Evolutionary conservation across 2,113 vertebrate species (phyloP), one percentile per base, ranked within the genome.

Genomic region (Mungos mungo): DNA sequence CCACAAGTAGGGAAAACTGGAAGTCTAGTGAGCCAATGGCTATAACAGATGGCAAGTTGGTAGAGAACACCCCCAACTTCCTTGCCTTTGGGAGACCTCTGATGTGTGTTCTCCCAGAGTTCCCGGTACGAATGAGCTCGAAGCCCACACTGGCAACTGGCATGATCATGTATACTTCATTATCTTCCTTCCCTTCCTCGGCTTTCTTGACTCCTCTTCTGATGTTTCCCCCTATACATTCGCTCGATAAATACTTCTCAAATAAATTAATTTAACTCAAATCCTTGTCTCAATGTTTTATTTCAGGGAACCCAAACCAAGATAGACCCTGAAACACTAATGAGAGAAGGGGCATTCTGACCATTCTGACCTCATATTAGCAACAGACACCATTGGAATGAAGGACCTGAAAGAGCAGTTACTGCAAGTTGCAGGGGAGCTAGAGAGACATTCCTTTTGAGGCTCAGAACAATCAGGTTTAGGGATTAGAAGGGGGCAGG

Each of bases 241-340:
- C 38, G 38, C 38, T 77, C 27, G 16, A 47, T 47, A 31, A 31
- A 45, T 27, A 38, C 19, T 14, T 88, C 13, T 85, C 60, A 86
- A 79, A 90, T 85, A 80, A 82, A 94, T 68, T 47, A 72, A 82
- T 52, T 93, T 65, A 72, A 86, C 8, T 94, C 54, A 66, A 91
- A 84, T 60, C 5, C 15, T 90, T 89, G 3, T 52, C 85, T 90
- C 31, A 6, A 8, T 80, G 13, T 47, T 93, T 84, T 92, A 14
- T 69, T 86, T 68, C 10, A 4, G 11, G 3, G 5, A 94, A 69
- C 13, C 7, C 54, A 97, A 96, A 83, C 27, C 38, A 89, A 83
- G 14, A 71, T 8, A 31, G 77, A 60, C 10, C 33, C 23, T 45
- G 77, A 93, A 81, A 81, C 18, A 38, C 13, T 82, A 13, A 66